These are phyloP conservation scores for Ooceraea biroi DNA, from an alignment of 1,140 invertebrate species.

Conservation along the genomic window DNA sequence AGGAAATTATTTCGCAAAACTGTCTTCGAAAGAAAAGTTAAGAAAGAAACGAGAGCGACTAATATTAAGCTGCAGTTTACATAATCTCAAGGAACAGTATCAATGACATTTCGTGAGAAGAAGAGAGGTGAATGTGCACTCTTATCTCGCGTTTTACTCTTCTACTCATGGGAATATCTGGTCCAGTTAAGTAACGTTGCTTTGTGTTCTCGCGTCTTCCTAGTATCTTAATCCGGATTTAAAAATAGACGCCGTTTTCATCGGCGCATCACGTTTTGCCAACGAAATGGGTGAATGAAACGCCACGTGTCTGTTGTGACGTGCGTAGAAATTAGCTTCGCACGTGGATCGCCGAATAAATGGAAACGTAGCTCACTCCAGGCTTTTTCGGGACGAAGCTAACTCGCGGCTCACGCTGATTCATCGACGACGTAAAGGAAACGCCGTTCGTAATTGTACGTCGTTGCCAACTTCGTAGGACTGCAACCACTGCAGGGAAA, in stretches of 20 bases:
- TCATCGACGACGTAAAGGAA: constrained; percentile 51
- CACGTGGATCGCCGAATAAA: constrained; percentile 12
- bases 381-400: constrained; percentile 32
- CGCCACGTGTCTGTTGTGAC: background rate
- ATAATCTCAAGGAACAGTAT: too few relatives aligned
- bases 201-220: background rate
- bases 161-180: background rate
- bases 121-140: background rate
- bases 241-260: constrained; percentile 37
- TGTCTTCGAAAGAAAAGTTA: too few relatives aligned
- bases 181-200: background rate
- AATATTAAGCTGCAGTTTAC: too few relatives aligned
- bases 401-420: constrained; percentile 35
- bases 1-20: too few relatives aligned
- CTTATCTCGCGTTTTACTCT: background rate
- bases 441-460: constrained; percentile 16
- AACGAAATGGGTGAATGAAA: constrained; percentile 29
- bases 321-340: constrained; percentile 41
- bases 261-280: background rate
- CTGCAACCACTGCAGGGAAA: constrained; percentile 14
- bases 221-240: background rate
- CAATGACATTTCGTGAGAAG: too few relatives aligned
- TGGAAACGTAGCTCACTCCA: background rate
- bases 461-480: constrained; percentile 18
- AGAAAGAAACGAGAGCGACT: too few relatives aligned